Evolutionary conservation across 2,888 invertebrate species (phyloP).

Genomic region (Pimpla rufipes): DNA sequence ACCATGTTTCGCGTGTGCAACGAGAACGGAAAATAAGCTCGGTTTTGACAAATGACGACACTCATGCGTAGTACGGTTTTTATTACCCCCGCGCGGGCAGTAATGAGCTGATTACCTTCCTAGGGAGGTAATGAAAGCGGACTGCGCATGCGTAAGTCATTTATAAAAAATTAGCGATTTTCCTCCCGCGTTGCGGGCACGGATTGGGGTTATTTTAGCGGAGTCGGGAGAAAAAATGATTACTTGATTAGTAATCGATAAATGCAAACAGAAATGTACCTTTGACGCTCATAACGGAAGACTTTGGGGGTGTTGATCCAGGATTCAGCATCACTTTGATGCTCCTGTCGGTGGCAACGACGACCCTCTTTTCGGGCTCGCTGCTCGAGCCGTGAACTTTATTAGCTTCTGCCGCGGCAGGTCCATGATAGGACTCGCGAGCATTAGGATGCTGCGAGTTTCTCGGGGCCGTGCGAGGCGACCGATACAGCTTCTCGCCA

Average conservation of each 20-base stretch:
- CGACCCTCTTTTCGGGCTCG: slow-evolving; percentile 75
- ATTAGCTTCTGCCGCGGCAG: slow-evolving; percentile 65
- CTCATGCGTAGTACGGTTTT: no score
- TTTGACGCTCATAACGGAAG: slow-evolving; percentile 82
- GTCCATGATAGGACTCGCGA: slow-evolving; percentile 75
- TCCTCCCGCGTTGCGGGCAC: no score
- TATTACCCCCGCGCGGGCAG: no score
- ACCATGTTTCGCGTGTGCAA: no score
- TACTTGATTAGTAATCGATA: background rate
- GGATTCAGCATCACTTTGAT: slow-evolving; percentile 80
- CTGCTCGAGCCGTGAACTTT: slow-evolving; percentile 42
- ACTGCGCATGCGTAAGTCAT: no score
- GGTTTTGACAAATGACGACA: no score
- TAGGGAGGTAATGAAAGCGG: no score
- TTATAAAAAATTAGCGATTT: no score
- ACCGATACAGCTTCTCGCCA: slow-evolving; percentile 50
- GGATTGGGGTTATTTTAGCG: no score
- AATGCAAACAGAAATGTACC: slow-evolving; percentile 72
- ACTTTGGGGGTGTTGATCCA: slow-evolving; percentile 71
- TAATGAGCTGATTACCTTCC: no score
- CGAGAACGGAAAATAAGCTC: no score
- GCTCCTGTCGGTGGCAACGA: slow-evolving; percentile 78
- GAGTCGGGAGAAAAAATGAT: no score
- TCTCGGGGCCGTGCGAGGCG: slow-evolving; percentile 39
- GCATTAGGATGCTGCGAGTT: slow-evolving; percentile 71